phyloP scores from a whole-genome alignment of 1,140 invertebrate genomes.

The Reticulitermes speratus region DNA sequence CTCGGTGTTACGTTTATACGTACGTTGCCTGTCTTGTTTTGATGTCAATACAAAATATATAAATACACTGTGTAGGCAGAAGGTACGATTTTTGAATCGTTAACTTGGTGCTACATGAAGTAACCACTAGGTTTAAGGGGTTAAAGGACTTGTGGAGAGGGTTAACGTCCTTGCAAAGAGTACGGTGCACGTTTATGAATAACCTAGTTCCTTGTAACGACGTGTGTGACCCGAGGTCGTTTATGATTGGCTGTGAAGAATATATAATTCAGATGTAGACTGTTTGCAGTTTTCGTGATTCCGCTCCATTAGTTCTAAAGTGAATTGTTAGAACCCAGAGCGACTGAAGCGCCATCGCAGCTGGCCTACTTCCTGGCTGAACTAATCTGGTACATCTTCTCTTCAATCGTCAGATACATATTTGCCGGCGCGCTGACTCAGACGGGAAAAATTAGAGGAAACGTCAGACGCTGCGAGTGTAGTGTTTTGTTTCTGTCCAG shows the following conservation, averaged over 20 bases:
- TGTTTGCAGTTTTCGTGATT: not conserved
- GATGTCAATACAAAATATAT: too few species aligned
- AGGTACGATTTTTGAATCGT: too few species aligned
- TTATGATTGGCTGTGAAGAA: not conserved
- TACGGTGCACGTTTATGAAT: too few species aligned
- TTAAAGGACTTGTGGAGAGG: too few species aligned
- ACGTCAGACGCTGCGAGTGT: not conserved
- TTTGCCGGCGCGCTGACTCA: slow-evolving; percentile 12
- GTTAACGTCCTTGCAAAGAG: too few species aligned
- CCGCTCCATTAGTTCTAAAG: not conserved
- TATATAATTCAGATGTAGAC: not conserved
- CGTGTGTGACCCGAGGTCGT: not conserved
- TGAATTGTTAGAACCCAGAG: not conserved
- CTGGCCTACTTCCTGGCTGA: not conserved
- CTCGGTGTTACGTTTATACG: too few species aligned
- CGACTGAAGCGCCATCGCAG: not conserved
- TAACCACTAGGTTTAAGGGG: too few species aligned
- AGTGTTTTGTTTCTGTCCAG: not conserved
- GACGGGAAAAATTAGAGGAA: not conserved
- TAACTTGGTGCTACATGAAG: too few species aligned
- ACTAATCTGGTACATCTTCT: not conserved
- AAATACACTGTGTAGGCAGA: too few species aligned
- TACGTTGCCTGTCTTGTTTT: too few species aligned
- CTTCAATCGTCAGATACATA: not conserved
- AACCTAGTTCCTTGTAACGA: not conserved